Evolutionary conservation across 1,140 invertebrate genomes (phyloP).

Genomic region (Drosophila erecta): DNA sequence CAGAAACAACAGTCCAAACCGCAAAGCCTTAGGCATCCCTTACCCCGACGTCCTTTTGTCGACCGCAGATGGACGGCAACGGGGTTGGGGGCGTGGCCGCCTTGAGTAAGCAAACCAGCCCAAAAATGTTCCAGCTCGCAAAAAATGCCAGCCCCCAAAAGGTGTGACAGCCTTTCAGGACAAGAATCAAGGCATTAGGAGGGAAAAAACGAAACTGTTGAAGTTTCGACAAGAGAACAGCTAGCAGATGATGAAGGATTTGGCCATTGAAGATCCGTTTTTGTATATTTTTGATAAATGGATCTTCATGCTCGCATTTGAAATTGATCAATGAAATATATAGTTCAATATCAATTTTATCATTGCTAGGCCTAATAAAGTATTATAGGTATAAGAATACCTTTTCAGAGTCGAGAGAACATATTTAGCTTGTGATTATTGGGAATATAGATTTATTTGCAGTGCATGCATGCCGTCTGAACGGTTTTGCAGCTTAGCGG

Average conservation of each 20-base stretch:
- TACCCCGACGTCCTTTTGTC: neutral
- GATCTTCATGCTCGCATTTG: no score
- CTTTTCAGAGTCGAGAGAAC: no score
- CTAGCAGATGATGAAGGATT: neutral
- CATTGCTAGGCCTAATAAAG: no score
- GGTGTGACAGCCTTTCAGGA: slow-evolving; percentile 29
- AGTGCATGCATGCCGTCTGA: neutral
- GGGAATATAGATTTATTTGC: neutral
- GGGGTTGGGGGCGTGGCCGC: slow-evolving; percentile 9
- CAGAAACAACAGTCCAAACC: slow-evolving; percentile 20
- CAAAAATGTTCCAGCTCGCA: slow-evolving; percentile 3
- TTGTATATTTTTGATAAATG: no score
- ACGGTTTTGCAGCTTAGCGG: slow-evolving; percentile 23
- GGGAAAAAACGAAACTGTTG: slow-evolving; percentile 4
- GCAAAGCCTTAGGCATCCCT: slow-evolving; percentile 44
- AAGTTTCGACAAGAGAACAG: slow-evolving; percentile 4
- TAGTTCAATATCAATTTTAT: no score
- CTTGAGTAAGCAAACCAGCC: slow-evolving; percentile 1
- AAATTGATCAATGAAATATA: no score
- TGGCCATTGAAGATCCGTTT: no score
- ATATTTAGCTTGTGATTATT: no score
- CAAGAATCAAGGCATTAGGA: slow-evolving; percentile 11
- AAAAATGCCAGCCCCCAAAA: neutral
- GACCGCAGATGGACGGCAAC: slow-evolving; percentile 15
- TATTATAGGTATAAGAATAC: no score